These are phyloP conservation scores for Thermophis baileyi DNA, from an alignment of 2,113 vertebrate genomes.

Conservation along the genomic window DNA sequence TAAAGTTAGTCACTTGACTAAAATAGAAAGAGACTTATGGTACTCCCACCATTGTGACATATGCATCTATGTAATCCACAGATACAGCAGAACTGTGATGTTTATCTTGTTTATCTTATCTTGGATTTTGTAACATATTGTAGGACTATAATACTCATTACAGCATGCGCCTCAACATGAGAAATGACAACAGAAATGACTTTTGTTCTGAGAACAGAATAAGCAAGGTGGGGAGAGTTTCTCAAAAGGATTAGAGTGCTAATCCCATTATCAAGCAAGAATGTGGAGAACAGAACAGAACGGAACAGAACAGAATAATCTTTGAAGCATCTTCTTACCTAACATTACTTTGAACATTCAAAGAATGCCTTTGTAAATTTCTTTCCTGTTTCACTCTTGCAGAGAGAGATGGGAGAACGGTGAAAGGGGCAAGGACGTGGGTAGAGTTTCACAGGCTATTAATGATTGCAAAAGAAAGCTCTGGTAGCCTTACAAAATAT, in stretches of 20 bases:
- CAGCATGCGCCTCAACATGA: background rate
- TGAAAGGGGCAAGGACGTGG: background rate
- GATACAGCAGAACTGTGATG: background rate
- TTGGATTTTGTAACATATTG: background rate
- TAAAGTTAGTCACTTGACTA: background rate
- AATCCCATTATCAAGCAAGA: conserved; percentile 9
- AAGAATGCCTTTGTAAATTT: background rate
- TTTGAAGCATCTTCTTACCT: background rate
- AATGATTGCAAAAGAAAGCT: background rate
- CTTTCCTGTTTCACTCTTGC: background rate
- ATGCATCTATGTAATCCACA: background rate
- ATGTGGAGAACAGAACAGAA: background rate
- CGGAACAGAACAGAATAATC: background rate
- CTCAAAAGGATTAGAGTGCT: conserved; percentile 9
- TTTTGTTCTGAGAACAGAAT: background rate
- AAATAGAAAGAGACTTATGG: background rate
- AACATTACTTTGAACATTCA: background rate
- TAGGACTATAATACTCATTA: background rate
- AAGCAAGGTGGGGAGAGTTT: background rate
- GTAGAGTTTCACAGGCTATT: background rate
- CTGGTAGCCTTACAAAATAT: background rate
- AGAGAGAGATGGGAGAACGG: background rate
- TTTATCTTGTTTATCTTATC: background rate
- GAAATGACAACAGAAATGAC: background rate
- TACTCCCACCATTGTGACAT: background rate